These are phyloP conservation scores for Paguma larvata DNA, from an alignment of 2,797 vertebrate species.

Conservation along the genomic window DNA sequence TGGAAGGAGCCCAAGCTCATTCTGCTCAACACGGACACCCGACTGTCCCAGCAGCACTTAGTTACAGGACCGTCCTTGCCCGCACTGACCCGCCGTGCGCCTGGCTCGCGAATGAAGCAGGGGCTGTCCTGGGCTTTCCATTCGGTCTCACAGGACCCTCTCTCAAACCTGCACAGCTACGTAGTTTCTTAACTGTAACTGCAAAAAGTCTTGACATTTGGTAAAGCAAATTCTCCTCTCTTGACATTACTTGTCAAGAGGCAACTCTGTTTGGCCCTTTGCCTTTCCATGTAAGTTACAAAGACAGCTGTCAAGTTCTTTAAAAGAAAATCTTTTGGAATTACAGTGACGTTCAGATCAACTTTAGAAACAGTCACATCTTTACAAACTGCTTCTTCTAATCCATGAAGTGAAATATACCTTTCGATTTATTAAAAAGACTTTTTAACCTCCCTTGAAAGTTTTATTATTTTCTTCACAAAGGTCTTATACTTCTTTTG, in stretches of 20 bases:
- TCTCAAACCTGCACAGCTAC: not conserved
- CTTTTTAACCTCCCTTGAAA: not conserved
- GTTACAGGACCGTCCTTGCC: not conserved
- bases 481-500: not conserved
- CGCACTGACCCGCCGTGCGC: too few relatives aligned
- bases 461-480: not conserved
- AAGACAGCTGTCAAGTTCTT: not conserved
- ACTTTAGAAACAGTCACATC: not conserved
- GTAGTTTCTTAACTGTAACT: not conserved
- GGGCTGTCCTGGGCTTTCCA: not conserved
- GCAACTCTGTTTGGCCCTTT: not conserved
- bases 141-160: not conserved
- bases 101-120: not conserved
- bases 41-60: not conserved
- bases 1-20: not conserved
- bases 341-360: not conserved
- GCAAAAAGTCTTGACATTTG: not conserved
- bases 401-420: not conserved
- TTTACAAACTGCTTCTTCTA: not conserved
- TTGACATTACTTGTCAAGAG: not conserved
- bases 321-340: not conserved
- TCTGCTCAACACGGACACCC: not conserved
- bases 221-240: not conserved
- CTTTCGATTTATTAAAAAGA: not conserved
- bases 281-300: not conserved